These are phyloP conservation scores for Clanis bilineata DNA, from an alignment of 2,888 invertebrate genomes.

Conservation along the genomic window DNA sequence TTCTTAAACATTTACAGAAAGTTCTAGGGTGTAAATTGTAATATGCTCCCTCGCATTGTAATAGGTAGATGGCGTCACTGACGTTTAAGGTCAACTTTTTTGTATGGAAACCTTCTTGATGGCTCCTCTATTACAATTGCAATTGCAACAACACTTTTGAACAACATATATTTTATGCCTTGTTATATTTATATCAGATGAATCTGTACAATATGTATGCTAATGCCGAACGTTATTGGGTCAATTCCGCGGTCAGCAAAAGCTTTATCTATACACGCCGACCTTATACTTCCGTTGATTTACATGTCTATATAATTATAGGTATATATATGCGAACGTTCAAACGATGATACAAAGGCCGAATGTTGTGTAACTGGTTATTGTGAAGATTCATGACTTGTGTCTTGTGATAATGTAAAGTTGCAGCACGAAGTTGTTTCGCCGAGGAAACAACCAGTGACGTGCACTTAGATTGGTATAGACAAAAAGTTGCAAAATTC, in stretches of 20 bases:
- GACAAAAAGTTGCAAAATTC: too few relatives aligned
- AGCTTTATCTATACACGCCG: constrained; percentile 6
- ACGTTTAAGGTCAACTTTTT: too few relatives aligned
- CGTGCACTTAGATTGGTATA: not conserved
- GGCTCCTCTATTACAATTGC: too few relatives aligned
- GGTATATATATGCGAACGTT: not conserved
- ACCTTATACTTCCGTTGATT: constrained; percentile 9
- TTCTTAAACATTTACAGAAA: too few relatives aligned
- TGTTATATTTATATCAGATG: not conserved
- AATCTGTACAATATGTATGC: not conserved
- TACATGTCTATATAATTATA: constrained; percentile 3
- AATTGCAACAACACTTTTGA: too few relatives aligned
- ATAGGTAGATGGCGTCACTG: too few relatives aligned
- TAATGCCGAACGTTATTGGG: not conserved
- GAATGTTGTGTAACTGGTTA: constrained; percentile 6
- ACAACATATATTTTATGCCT: too few relatives aligned
- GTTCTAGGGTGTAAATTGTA: too few relatives aligned
- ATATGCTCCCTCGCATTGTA: too few relatives aligned
- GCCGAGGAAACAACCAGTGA: not conserved
- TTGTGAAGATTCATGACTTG: constrained; percentile 2
- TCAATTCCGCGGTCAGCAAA: constrained; percentile 1
- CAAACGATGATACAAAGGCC: not conserved
- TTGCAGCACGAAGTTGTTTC: not conserved
- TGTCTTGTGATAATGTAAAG: not conserved
- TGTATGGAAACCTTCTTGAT: too few relatives aligned